Evolutionary conservation across 2,888 invertebrate genomes (phyloP).

Genomic region (Leptopilina drosophilae): DNA sequence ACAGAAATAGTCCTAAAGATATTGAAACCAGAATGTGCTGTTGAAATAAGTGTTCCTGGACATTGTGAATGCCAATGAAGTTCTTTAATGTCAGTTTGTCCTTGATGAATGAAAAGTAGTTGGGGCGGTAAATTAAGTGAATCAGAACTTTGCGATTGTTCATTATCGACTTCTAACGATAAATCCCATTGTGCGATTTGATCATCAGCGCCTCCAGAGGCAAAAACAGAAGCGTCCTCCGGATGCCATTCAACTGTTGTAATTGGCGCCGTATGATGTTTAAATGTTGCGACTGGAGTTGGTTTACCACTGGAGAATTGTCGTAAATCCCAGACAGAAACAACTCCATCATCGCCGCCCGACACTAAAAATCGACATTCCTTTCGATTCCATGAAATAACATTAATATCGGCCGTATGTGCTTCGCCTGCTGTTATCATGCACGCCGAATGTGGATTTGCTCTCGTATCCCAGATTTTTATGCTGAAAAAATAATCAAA

Average conservation of each 20-base stretch:
- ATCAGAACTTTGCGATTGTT: conserved; percentile 77
- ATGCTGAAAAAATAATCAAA: conserved; percentile 79
- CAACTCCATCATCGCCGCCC: conserved; percentile 97
- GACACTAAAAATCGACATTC: conserved; percentile 82
- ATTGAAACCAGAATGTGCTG: conserved; percentile 97
- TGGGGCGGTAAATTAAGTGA: conserved; percentile 90
- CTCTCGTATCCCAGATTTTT: conserved; percentile 97
- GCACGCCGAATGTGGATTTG: conserved; percentile 90
- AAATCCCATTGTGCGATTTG: conserved; percentile 98
- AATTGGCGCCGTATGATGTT: conserved; percentile 95
- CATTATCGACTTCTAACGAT: conserved; percentile 89
- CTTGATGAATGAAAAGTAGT: conserved; percentile 97
- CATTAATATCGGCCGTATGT: conserved; percentile 96
- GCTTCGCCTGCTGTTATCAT: conserved; percentile 92
- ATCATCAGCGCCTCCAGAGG: conserved; percentile 95
- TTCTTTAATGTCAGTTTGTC: conserved; percentile 98
- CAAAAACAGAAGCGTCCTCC: conserved; percentile 93
- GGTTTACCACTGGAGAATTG: conserved; percentile 84
- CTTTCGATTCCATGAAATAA: conserved; percentile 96
- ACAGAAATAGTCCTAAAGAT: conserved; percentile 98
- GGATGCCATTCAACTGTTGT: conserved; percentile 99
- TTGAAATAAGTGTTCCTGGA: conserved; percentile 94
- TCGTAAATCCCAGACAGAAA: conserved; percentile 97
- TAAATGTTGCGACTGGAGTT: conserved; percentile 93
- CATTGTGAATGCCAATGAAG: conserved; percentile 98